These are phyloP conservation scores for Melanotaenia pygmaea DNA, from an alignment of 2,797 vertebrate species.

Conservation along the genomic window DNA sequence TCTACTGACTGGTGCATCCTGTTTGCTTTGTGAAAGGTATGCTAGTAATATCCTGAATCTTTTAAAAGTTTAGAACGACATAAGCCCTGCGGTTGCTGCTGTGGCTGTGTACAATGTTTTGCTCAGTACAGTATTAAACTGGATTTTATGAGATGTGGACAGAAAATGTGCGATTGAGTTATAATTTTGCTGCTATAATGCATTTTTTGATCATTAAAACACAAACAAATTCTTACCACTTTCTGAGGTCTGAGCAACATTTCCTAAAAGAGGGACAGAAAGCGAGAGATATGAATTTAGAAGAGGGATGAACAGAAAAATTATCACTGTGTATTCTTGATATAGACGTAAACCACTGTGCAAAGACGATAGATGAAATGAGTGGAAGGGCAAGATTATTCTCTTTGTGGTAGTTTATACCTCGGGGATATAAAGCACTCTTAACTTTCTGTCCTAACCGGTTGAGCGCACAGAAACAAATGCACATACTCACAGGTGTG, in stretches of 20 bases:
- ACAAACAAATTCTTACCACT: slow-evolving; percentile 47
- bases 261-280: slow-evolving; percentile 33
- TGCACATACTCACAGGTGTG: slow-evolving; percentile 16
- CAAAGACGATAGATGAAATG: slow-evolving; percentile 8
- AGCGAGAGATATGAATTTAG: slow-evolving; percentile 10
- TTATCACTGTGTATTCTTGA: slow-evolving; percentile 11
- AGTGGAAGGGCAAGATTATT: slow-evolving; percentile 13
- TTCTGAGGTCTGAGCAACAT: slow-evolving; percentile 15
- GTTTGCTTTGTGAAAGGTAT: slow-evolving; percentile 42
- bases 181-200: neutral
- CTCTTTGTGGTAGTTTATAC: slow-evolving; percentile 42
- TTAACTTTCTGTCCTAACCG: slow-evolving; percentile 48
- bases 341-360: slow-evolving; percentile 4
- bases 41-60: slow-evolving; percentile 54
- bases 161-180: neutral
- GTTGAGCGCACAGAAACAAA: slow-evolving; percentile 17
- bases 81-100: neutral
- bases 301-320: neutral
- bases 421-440: slow-evolving; percentile 20
- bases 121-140: neutral
- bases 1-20: slow-evolving; percentile 32
- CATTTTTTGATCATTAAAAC: slow-evolving; percentile 13
- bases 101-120: neutral
- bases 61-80: slow-evolving; percentile 14
- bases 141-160: slow-evolving; percentile 16